phyloP scores from a whole-genome alignment of 2,113 vertebrate genomes.

The Chlamydotis undulata region DNA sequence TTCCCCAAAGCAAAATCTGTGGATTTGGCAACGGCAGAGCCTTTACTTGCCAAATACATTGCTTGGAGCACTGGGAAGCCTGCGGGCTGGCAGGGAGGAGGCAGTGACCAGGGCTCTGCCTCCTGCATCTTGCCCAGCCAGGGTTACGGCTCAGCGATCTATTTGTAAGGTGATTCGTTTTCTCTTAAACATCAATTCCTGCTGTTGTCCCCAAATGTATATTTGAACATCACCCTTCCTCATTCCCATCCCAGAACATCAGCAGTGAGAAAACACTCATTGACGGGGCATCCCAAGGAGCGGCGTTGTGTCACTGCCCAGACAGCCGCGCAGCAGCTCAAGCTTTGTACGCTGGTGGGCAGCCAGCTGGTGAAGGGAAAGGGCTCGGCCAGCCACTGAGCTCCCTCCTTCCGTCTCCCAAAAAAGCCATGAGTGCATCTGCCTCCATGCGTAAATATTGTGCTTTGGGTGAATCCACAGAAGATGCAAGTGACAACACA shows the following conservation, averaged over 20 bases:
- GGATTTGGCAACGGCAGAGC: not conserved
- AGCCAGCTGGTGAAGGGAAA: not conserved
- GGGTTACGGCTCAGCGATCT: not conserved
- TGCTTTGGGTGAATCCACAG: not conserved
- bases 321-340: not conserved
- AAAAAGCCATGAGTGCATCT: not conserved
- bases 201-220: not conserved
- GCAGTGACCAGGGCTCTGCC: not conserved
- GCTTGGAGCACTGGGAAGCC: not conserved
- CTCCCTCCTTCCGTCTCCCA: not conserved
- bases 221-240: accelerated
- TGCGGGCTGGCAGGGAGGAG: not conserved
- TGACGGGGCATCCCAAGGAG: not conserved
- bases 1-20: not conserved
- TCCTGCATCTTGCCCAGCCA: not conserved
- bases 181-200: not conserved
- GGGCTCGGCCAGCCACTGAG: not conserved
- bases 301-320: not conserved
- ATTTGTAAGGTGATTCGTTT: not conserved
- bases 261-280: not conserved
- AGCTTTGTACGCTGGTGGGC: not conserved
- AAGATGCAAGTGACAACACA: accelerated
- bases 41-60: not conserved
- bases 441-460: not conserved
- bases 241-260: not conserved